phyloP scores from a whole-genome alignment of 1,140 invertebrate species.

The Dreissena rostriformis region DNA sequence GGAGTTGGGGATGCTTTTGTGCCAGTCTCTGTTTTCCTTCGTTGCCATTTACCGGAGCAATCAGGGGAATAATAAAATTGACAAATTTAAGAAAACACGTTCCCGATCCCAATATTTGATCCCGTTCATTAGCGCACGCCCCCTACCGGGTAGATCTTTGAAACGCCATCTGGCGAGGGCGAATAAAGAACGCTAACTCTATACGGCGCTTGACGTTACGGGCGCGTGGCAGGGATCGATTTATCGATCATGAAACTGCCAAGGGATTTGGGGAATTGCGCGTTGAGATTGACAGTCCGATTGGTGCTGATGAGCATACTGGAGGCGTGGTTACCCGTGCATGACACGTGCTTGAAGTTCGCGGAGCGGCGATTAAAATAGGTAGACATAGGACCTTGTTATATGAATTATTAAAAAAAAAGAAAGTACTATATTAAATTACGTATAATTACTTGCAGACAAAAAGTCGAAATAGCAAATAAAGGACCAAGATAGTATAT shows the following conservation, averaged over 20 bases:
- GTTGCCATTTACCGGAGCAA: constrained; percentile 13
- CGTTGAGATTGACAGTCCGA: not conserved
- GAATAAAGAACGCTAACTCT: constrained; percentile 49
- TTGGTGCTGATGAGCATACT: not conserved
- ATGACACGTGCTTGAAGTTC: not conserved
- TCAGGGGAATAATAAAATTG: constrained; percentile 51
- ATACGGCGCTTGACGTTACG: constrained; percentile 16
- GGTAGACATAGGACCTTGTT: too few relatives aligned
- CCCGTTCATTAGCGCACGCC: constrained; percentile 33
- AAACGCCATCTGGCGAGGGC: constrained; percentile 34
- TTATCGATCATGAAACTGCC: constrained; percentile 55
- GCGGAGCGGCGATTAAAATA: too few relatives aligned
- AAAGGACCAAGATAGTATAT: too few relatives aligned
- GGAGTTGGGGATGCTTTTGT: not conserved
- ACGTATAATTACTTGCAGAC: too few relatives aligned
- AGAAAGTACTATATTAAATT: too few relatives aligned
- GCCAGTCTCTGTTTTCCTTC: constrained; percentile 2
- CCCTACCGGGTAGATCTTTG: constrained; percentile 21
- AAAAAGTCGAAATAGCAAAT: too few relatives aligned
- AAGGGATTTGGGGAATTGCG: constrained; percentile 40
- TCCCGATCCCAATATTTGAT: constrained; percentile 5
- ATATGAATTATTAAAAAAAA: too few relatives aligned
- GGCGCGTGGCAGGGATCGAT: constrained; percentile 46
- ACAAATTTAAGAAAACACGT: constrained; percentile 26
- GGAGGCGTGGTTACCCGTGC: not conserved